phyloP scores from a whole-genome alignment of 2,113 vertebrate genomes.

The Pachypanchax playfairii region DNA sequence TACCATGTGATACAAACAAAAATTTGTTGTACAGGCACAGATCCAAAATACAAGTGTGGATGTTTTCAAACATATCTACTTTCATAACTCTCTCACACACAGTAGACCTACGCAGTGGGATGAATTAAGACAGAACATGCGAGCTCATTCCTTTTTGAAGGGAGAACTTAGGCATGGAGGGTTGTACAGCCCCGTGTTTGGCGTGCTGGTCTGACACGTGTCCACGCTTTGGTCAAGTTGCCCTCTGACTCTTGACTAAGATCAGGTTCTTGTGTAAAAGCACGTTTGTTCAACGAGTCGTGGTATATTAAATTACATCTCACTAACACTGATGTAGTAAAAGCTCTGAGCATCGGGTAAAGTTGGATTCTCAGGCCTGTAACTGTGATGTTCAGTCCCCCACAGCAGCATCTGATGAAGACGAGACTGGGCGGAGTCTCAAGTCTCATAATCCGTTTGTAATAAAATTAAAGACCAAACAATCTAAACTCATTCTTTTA shows the following conservation, averaged over 20 bases:
- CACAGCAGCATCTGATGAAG: background rate
- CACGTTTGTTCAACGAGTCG: background rate
- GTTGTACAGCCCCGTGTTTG: conserved; percentile 63
- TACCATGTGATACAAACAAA: no score
- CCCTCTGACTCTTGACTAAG: conserved; percentile 48
- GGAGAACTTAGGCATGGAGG: conserved; percentile 68
- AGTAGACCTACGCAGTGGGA: conserved; percentile 55
- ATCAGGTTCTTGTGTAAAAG: conserved; percentile 7
- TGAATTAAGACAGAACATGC: conserved; percentile 71
- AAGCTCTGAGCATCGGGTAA: no score
- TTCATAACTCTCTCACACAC: conserved; percentile 39
- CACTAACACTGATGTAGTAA: background rate
- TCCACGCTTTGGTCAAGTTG: conserved; percentile 61
- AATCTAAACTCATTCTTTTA: no score
- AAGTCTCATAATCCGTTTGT: no score
- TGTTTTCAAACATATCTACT: no score
- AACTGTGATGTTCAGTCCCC: background rate
- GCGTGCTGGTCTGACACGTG: conserved; percentile 69
- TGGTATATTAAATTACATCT: no score
- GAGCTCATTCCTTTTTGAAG: conserved; percentile 53
- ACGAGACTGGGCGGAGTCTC: no score
- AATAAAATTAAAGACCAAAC: no score
- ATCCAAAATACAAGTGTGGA: no score
- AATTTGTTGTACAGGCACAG: no score
- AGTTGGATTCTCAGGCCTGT: no score